These are phyloP conservation scores for Porphyrio hochstetteri DNA, from an alignment of 2,113 vertebrate genomes.

Conservation along the genomic window DNA sequence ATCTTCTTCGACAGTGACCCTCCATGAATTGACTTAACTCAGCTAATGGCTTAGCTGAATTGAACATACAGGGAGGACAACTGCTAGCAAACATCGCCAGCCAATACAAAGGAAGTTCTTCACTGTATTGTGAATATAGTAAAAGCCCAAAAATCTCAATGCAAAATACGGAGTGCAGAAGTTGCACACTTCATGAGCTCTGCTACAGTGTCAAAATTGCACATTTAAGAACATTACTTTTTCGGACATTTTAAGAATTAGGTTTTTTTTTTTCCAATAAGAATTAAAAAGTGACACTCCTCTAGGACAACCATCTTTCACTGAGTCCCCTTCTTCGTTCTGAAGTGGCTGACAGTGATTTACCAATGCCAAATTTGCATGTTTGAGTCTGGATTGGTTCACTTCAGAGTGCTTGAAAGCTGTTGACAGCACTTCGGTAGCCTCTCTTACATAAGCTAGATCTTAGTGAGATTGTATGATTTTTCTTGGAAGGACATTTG, in stretches of 20 bases:
- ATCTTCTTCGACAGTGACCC: background rate
- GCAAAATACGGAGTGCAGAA: background rate
- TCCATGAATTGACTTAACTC: background rate
- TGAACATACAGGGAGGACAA: background rate
- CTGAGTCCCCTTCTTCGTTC: background rate
- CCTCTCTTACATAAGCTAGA: constrained; percentile 8
- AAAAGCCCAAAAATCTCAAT: background rate
- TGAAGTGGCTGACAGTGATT: background rate
- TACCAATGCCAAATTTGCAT: background rate
- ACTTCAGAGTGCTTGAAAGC: constrained; percentile 21
- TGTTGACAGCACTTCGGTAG: constrained; percentile 45
- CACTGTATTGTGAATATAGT: background rate
- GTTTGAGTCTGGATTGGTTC: constrained; percentile 12
- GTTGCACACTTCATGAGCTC: background rate
- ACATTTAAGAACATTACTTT: background rate
- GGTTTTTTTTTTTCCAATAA: too few species aligned
- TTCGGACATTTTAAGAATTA: background rate
- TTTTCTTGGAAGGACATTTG: constrained; percentile 39
- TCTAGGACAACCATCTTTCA: background rate
- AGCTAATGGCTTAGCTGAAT: background rate
- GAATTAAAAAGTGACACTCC: background rate
- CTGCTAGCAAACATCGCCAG: background rate
- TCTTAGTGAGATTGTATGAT: background rate
- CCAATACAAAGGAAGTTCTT: background rate
- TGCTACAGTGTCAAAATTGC: background rate